A percentile compares a stretch with the other conserved stretches of the same genome.
Conservation (phyloP, 2,113 vertebrate species). For the Marmota monax region DNA sequence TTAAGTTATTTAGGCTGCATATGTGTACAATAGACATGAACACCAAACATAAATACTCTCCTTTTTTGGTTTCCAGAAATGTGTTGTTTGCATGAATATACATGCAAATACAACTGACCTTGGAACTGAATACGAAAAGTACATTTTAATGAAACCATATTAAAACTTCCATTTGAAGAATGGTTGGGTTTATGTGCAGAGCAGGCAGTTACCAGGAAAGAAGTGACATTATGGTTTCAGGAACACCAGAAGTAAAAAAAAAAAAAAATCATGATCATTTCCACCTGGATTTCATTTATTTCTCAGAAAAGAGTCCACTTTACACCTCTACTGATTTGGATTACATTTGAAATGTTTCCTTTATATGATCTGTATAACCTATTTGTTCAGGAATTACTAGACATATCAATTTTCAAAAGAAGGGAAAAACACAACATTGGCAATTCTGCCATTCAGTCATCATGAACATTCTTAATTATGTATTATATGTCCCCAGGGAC, state of each 20-base stretch:
- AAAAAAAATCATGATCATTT: slow-evolving; percentile 43
- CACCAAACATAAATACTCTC: background rate
- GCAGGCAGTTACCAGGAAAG: background rate
- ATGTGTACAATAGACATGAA: background rate
- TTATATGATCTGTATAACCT: slow-evolving; percentile 23
- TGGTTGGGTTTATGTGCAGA: background rate
- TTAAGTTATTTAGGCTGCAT: background rate
- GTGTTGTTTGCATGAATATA: background rate
- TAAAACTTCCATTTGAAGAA: slow-evolving; percentile 39
- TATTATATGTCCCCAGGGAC: background rate
- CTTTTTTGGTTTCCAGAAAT: background rate
- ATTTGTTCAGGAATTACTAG: background rate
- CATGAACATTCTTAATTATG: background rate
- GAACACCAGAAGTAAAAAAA: background rate
- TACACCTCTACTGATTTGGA: slow-evolving; percentile 41
- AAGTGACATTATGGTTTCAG: background rate
- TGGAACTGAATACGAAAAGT: slow-evolving; percentile 15
- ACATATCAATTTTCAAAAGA: background rate
- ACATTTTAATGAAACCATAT: slow-evolving; percentile 26
- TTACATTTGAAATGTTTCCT: slow-evolving; percentile 60
- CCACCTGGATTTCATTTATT: background rate
- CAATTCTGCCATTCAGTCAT: background rate
- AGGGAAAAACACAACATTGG: background rate
- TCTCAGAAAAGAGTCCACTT: slow-evolving; percentile 45
- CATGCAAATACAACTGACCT: slow-evolving; percentile 2